phyloP scores from a whole-genome alignment of 2,797 vertebrate species.

The Kryptolebias ocellatus region DNA sequence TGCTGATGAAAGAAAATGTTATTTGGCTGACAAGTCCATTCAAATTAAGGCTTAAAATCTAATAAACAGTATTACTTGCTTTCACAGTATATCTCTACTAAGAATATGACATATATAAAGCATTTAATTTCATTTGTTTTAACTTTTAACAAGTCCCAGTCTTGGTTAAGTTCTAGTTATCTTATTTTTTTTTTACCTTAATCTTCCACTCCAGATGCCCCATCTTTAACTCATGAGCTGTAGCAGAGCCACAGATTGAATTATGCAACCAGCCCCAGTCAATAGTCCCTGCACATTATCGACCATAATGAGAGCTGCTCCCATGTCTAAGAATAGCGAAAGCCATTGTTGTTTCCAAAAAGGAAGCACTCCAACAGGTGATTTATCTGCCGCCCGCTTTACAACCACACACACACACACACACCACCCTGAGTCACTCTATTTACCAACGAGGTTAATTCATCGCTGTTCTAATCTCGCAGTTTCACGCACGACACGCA shows the following conservation, averaged over 20 bases:
- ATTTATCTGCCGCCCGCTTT: slow-evolving; percentile 17
- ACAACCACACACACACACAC: slow-evolving; percentile 13
- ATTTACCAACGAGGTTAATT: slow-evolving; percentile 51
- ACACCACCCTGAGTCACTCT: slow-evolving; percentile 43
- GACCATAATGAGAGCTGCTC: slow-evolving; percentile 45
- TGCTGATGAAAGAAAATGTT: too few relatives aligned
- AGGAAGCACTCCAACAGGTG: slow-evolving; percentile 42
- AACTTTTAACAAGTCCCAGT: neutral
- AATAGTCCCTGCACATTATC: slow-evolving; percentile 51
- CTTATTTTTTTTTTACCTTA: slow-evolving; percentile 2
- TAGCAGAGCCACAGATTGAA: slow-evolving; percentile 19
- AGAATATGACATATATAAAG: too few relatives aligned
- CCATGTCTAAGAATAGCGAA: slow-evolving; percentile 40
- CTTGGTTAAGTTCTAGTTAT: neutral
- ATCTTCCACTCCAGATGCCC: slow-evolving; percentile 5
- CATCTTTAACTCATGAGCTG: neutral
- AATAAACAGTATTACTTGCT: too few relatives aligned
- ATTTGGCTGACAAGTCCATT: too few relatives aligned
- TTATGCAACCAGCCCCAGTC: slow-evolving; percentile 27
- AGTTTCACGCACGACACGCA: slow-evolving; percentile 1
- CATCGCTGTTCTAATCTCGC: slow-evolving; percentile 26
- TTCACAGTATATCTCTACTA: too few relatives aligned
- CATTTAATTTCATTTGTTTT: too few relatives aligned
- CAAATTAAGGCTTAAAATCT: too few relatives aligned
- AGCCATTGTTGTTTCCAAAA: slow-evolving; percentile 25